A percentile compares a stretch with the other conserved stretches of the same genome.
Conservation (phyloP, 2,113 vertebrate genomes). For the Stegastes partitus region DNA sequence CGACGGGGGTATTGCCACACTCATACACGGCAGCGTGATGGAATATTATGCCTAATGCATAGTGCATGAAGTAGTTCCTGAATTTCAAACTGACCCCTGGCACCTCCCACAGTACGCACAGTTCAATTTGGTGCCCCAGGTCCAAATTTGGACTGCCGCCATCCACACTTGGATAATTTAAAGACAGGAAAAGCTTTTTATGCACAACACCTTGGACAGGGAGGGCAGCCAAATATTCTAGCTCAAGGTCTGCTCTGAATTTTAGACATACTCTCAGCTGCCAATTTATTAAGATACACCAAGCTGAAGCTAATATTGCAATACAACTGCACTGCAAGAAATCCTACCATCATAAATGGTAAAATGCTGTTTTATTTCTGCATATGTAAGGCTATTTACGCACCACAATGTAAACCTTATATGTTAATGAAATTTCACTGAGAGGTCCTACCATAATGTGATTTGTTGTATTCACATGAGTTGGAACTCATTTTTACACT, state of each 20-base stretch:
- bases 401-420: background rate
- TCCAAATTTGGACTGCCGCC: constrained; percentile 61
- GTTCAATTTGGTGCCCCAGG: constrained; percentile 54
- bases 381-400: background rate
- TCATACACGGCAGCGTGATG: constrained; percentile 37
- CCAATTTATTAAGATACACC: constrained; percentile 32
- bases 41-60: constrained; percentile 70
- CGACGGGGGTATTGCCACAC: constrained; percentile 13
- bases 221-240: constrained; percentile 58
- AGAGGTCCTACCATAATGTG: background rate
- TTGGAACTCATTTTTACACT: background rate
- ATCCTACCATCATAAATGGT: background rate
- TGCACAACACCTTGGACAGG: constrained; percentile 48
- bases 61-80: constrained; percentile 63
- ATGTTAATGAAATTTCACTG: background rate
- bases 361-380: background rate
- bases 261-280: constrained; percentile 18
- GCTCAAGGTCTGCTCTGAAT: constrained; percentile 55
- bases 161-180: constrained; percentile 70
- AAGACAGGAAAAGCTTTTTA: constrained; percentile 65
- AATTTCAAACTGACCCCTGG: constrained; percentile 70
- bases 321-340: constrained; percentile 6
- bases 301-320: constrained; percentile 14
- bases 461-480: background rate
- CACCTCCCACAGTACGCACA: constrained; percentile 58